Evolutionary conservation across 2,113 vertebrate species (phyloP).

Genomic region (Rhabdomys dilectus): DNA sequence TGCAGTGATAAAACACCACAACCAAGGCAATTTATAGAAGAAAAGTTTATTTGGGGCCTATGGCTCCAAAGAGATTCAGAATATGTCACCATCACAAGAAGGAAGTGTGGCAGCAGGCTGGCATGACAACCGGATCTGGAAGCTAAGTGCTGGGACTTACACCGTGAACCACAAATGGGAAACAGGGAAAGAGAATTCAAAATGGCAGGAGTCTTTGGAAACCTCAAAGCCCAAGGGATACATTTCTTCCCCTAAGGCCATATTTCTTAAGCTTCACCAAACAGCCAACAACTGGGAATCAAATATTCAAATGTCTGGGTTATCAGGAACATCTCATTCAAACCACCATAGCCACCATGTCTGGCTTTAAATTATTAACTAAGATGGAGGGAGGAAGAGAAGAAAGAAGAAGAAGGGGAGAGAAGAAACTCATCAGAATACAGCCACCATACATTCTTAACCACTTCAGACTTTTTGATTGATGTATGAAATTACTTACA

Average conservation of each 20-base stretch:
- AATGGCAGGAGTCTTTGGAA: neutral
- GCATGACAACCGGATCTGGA: neutral
- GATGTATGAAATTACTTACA: neutral
- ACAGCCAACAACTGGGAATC: neutral
- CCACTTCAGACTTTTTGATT: constrained; percentile 17
- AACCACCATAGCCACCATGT: neutral
- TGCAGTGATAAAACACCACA: neutral
- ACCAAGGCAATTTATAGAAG: neutral
- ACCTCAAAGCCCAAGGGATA: neutral
- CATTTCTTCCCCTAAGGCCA: neutral
- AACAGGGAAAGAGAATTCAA: neutral
- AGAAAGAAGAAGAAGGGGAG: neutral
- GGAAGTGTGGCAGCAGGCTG: neutral
- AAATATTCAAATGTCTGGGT: neutral
- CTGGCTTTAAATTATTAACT: neutral
- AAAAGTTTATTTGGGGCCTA: neutral
- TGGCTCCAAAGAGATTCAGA: neutral
- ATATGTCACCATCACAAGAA: neutral
- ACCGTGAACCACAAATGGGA: neutral
- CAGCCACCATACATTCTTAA: constrained; percentile 30
- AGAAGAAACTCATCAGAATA: neutral
- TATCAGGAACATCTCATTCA: neutral
- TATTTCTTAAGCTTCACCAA: neutral
- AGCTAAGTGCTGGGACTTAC: neutral
- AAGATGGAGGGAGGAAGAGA: neutral